Conservation (phyloP, 2,113 vertebrate species). For the Zosterops lateralis region DNA sequence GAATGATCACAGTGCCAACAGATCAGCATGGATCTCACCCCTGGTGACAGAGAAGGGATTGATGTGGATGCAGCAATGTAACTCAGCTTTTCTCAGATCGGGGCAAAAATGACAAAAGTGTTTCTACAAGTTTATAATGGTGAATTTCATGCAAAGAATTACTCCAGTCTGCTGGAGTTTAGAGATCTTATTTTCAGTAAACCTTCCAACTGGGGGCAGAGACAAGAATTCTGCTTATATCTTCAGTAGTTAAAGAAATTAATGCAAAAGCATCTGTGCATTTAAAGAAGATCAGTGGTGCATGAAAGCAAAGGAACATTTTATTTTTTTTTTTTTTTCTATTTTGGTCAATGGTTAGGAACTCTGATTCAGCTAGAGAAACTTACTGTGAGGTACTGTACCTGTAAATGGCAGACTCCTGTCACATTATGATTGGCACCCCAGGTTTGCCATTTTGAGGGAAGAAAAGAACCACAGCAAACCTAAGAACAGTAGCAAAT, state of each 20-base stretch:
- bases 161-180: not conserved
- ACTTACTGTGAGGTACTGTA: not conserved
- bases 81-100: not conserved
- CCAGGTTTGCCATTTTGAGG: not conserved
- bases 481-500: not conserved
- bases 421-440: not conserved
- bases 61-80: accelerated
- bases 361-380: not conserved
- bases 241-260: not conserved
- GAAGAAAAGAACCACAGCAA: conserved; percentile 1
- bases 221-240: not conserved
- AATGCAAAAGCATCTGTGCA: not conserved
- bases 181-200: not conserved
- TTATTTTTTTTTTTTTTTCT: not conserved
- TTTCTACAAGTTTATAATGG: not conserved
- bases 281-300: not conserved
- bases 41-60: not conserved
- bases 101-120: not conserved
- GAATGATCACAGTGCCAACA: not conserved
- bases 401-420: not conserved
- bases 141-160: not conserved
- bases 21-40: not conserved
- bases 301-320: not conserved
- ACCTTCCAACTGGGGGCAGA: not conserved
- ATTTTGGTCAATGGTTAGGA: not conserved